Percentiles rank a stretch among this genome's conserved stretches.
Evolutionary conservation across 2,797 vertebrate species (phyloP).

Genomic region (Schizopygopsis pylzovi): DNA sequence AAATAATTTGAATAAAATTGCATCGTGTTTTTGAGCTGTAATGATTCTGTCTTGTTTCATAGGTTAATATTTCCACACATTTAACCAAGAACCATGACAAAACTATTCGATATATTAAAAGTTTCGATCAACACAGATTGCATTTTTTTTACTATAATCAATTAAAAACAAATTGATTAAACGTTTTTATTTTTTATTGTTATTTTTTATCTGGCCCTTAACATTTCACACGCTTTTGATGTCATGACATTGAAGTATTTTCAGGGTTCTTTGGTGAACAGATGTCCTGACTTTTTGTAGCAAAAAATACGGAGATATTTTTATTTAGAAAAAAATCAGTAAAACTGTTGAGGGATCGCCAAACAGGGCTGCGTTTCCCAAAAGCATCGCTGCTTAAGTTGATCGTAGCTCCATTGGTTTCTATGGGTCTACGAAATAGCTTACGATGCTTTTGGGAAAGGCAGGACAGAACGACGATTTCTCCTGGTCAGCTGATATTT

Average conservation of each 20-base stretch:
- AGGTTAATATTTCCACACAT: constrained; percentile 11
- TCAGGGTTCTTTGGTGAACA: not conserved
- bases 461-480: not conserved
- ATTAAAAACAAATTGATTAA: not conserved
- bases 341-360: not conserved
- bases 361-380: too few relatives aligned
- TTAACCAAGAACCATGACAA: not conserved
- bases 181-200: too few relatives aligned
- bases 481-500: not conserved
- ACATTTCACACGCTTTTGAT: not conserved
- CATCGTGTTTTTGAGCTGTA: not conserved
- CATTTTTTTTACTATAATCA: not conserved
- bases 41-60: constrained; percentile 7
- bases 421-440: too few relatives aligned
- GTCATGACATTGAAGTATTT: not conserved
- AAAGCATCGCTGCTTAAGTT: too few relatives aligned
- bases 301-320: not conserved
- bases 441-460: too few relatives aligned
- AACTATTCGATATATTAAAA: not conserved
- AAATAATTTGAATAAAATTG: too few relatives aligned
- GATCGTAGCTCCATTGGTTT: too few relatives aligned
- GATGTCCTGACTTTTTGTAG: not conserved
- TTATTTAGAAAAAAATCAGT: not conserved
- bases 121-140: not conserved
- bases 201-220: too few relatives aligned